phyloP scores from a whole-genome alignment of 2,113 vertebrate genomes.

The Xenopus borealis region DNA sequence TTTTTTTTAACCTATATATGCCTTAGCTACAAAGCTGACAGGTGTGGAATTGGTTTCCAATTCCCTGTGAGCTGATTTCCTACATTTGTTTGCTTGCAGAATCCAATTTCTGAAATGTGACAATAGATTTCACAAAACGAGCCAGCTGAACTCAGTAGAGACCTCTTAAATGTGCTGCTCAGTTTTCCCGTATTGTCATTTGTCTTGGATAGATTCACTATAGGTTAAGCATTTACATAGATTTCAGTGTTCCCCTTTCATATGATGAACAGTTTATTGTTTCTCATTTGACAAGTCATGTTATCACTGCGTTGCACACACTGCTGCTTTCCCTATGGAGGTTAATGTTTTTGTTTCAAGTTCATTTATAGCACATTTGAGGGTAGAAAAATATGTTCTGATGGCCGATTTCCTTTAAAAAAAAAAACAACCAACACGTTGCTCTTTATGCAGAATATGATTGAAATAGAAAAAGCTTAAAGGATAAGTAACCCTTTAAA shows the following conservation, averaged over 20 bases:
- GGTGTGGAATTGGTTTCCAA: slow-evolving; percentile 60
- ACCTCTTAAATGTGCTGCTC: slow-evolving; percentile 34
- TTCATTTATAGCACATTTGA: slow-evolving; percentile 46
- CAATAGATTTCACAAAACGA: slow-evolving; percentile 53
- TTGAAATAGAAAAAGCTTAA: slow-evolving; percentile 49
- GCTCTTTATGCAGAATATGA: slow-evolving; percentile 51
- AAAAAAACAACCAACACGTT: slow-evolving; percentile 32
- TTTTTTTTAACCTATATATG: slow-evolving; percentile 29
- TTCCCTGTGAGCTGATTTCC: slow-evolving; percentile 57
- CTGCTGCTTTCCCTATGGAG: slow-evolving; percentile 42
- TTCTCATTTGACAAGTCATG: slow-evolving; percentile 36
- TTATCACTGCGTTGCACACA: slow-evolving; percentile 37
- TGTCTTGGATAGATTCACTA: slow-evolving; percentile 27
- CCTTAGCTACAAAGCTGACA: slow-evolving; percentile 50
- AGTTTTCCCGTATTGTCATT: slow-evolving; percentile 38
- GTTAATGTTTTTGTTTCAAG: slow-evolving; percentile 39
- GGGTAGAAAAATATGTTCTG: slow-evolving; percentile 29
- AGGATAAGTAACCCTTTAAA: too few relatives aligned
- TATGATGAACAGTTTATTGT: slow-evolving; percentile 43
- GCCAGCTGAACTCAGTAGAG: slow-evolving; percentile 52
- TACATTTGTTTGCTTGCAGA: slow-evolving; percentile 62
- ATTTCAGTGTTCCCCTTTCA: slow-evolving; percentile 26
- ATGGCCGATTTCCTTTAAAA: slow-evolving; percentile 18
- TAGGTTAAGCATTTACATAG: slow-evolving; percentile 42
- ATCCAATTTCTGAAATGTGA: slow-evolving; percentile 61